phyloP scores from a whole-genome alignment of 2,888 invertebrate genomes.

The Rhynchonema sp. region DNA sequence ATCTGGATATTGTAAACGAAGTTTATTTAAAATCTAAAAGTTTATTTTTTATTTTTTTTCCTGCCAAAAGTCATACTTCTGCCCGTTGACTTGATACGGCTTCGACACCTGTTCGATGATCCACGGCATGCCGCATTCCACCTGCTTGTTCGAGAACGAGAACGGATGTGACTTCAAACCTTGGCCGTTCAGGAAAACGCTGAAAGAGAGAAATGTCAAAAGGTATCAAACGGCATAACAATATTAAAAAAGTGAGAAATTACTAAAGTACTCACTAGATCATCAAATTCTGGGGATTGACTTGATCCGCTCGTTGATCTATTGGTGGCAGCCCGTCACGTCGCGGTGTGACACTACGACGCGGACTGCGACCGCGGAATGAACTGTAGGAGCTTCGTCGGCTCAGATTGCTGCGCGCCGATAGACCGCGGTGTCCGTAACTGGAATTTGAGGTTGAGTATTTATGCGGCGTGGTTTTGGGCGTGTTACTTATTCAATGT shows the following conservation, averaged over 20 bases:
- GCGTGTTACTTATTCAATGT: no score
- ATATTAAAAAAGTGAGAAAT: neutral
- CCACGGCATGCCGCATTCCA: constrained; percentile 1
- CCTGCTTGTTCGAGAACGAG: neutral
- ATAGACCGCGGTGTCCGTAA: no score
- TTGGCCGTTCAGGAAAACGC: neutral
- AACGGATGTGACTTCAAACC: neutral
- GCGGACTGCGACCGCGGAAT: no score
- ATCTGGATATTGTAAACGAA: neutral
- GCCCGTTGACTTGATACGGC: neutral
- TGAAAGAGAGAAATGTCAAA: neutral
- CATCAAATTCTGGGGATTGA: neutral
- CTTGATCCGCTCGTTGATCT: neutral
- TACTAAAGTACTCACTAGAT: neutral
- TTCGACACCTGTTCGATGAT: neutral
- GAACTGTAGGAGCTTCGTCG: no score
- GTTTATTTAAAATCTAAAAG: neutral
- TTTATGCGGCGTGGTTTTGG: no score
- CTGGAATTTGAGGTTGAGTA: no score
- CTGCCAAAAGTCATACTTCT: neutral
- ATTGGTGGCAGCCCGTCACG: neutral
- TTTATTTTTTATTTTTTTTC: neutral
- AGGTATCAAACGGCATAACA: neutral
- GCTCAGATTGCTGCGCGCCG: no score
- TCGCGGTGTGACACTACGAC: no score